Conservation (phyloP, 1,140 invertebrate genomes). For the Homalodisca vitripennis region DNA sequence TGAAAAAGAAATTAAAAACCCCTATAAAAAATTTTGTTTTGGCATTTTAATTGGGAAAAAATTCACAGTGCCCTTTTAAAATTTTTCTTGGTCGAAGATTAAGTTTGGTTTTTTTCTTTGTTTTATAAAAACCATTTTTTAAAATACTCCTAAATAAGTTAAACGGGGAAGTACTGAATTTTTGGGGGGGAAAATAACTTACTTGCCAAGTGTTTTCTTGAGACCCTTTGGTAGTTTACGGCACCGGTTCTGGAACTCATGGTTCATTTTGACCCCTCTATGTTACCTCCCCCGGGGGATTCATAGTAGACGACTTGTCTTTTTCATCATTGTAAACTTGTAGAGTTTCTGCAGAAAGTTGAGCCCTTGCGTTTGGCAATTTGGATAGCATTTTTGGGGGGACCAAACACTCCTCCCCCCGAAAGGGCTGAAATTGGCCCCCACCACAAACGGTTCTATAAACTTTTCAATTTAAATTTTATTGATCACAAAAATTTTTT, state of each 20-base stretch:
- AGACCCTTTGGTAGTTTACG: slow-evolving; percentile 87
- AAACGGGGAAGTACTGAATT: too few relatives aligned
- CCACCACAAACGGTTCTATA: slow-evolving; percentile 89
- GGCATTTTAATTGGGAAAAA: too few relatives aligned
- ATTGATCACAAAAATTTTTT: too few relatives aligned
- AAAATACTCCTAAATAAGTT: too few relatives aligned
- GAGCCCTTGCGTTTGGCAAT: slow-evolving; percentile 92
- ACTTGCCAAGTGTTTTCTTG: slow-evolving; percentile 48
- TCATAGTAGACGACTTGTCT: slow-evolving; percentile 96
- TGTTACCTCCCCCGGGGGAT: slow-evolving; percentile 94
- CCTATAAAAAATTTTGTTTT: too few relatives aligned
- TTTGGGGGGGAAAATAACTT: too few relatives aligned
- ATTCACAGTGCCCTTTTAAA: too few relatives aligned
- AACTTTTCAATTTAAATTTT: too few relatives aligned
- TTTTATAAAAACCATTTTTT: too few relatives aligned
- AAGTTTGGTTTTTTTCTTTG: too few relatives aligned
- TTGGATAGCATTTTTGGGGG: slow-evolving; percentile 86
- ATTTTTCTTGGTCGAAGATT: too few relatives aligned
- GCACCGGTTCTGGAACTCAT: slow-evolving; percentile 94
- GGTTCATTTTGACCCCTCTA: slow-evolving; percentile 97
- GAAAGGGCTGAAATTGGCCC: slow-evolving; percentile 86
- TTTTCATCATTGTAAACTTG: slow-evolving; percentile 96
- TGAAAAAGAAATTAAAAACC: too few relatives aligned
- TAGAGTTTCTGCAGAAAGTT: slow-evolving; percentile 95
- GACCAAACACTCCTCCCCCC: slow-evolving; percentile 92